phyloP scores from a whole-genome alignment of 2,797 vertebrate species.

The Fistularia commersonii region DNA sequence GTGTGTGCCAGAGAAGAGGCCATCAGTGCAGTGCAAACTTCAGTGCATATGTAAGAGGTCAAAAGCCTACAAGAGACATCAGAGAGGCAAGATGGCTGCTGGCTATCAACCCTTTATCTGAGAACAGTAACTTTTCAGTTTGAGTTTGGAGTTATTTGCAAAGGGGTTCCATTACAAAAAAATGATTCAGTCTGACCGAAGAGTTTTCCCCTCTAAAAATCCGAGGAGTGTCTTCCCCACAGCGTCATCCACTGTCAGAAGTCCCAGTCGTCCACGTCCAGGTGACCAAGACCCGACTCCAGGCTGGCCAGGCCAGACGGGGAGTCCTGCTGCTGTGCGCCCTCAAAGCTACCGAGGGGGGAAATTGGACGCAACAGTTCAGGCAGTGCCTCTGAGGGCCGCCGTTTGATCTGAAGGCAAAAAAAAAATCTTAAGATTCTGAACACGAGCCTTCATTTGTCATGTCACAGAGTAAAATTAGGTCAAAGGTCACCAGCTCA shows the following conservation, averaged over 20 bases:
- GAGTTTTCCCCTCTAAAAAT: conserved; percentile 12
- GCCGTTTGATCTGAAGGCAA: conserved; percentile 85
- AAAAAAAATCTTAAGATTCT: neutral
- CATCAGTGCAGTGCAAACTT: too few relatives aligned
- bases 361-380: conserved; percentile 88
- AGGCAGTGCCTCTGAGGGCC: conserved; percentile 87
- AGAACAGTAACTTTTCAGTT: conserved; percentile 31
- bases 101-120: conserved; percentile 48
- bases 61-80: conserved; percentile 35
- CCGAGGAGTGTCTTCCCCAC: too few relatives aligned
- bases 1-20: conserved; percentile 24
- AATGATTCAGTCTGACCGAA: conserved; percentile 21
- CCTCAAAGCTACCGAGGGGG: conserved; percentile 83
- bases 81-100: conserved; percentile 56
- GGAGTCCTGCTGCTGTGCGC: conserved; percentile 70
- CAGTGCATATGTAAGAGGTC: conserved; percentile 47
- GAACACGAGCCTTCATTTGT: neutral
- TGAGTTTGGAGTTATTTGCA: conserved; percentile 59
- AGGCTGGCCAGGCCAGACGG: conserved; percentile 84
- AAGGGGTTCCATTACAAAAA: conserved; percentile 29
- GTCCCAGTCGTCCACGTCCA: conserved; percentile 97
- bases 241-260: conserved; percentile 83
- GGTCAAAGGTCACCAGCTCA: conserved; percentile 55
- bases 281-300: conserved; percentile 86
- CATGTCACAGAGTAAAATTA: too few relatives aligned